A percentile compares a stretch with the other conserved stretches of the same genome.
phyloP scores from a whole-genome alignment of 2,797 vertebrate species.

The Phrynocephalus forsythii region DNA sequence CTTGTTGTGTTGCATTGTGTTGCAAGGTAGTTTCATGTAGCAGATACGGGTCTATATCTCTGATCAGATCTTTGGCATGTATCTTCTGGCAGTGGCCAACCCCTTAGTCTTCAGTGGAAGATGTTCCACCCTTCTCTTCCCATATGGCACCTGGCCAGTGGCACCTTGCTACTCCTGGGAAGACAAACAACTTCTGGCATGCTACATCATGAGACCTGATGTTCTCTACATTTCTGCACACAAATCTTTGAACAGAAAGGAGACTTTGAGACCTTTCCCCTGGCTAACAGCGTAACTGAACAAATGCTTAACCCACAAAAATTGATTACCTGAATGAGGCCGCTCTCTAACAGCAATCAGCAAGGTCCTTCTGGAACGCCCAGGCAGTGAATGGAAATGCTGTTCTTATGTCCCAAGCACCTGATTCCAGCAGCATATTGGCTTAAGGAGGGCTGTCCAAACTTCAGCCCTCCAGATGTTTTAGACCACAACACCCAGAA shows the following conservation, averaged over 20 bases:
- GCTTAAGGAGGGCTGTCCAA: no score
- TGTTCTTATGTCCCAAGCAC: not conserved
- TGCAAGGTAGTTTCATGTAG: slow-evolving; percentile 56
- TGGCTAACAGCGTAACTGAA: not conserved
- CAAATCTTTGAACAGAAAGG: slow-evolving; percentile 47
- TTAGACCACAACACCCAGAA: no score
- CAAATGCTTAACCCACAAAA: not conserved
- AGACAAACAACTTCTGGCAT: slow-evolving; percentile 69
- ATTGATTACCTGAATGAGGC: not conserved
- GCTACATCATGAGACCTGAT: slow-evolving; percentile 45
- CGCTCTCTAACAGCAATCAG: not conserved
- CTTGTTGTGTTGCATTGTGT: slow-evolving; percentile 48
- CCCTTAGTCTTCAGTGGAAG: slow-evolving; percentile 65
- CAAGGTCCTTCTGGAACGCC: not conserved
- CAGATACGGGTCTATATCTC: slow-evolving; percentile 58
- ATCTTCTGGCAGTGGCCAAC: slow-evolving; percentile 57
- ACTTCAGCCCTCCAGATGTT: no score
- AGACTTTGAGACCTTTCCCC: slow-evolving; percentile 48
- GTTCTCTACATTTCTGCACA: slow-evolving; percentile 42
- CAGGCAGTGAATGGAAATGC: not conserved
- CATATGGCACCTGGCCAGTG: slow-evolving; percentile 64
- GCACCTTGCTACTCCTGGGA: slow-evolving; percentile 28
- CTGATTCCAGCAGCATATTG: no score
- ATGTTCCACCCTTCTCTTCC: slow-evolving; percentile 60
- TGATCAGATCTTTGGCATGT: slow-evolving; percentile 57